phyloP scores from a whole-genome alignment of 2,888 invertebrate species.

The Pegoplata infirma region DNA sequence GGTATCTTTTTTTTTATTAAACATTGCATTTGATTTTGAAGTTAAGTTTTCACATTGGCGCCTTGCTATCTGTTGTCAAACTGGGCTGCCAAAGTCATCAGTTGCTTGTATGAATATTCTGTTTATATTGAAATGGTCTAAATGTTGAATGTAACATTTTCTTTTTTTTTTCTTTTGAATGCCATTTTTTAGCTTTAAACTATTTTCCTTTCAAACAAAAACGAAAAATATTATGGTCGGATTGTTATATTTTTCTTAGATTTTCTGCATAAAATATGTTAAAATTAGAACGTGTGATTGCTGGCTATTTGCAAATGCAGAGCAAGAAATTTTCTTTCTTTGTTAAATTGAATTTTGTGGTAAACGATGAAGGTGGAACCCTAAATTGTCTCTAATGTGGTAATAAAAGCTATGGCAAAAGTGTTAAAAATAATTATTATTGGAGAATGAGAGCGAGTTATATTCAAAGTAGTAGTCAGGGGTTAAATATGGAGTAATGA shows the following conservation, averaged over 20 bases:
- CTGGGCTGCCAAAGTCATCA: slow-evolving; percentile 35
- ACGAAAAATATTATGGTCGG: background rate
- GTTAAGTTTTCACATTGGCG: slow-evolving; percentile 30
- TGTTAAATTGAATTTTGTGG: slow-evolving; percentile 46
- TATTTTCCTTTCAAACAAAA: background rate
- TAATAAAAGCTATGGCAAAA: too few species aligned
- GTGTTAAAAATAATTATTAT: too few species aligned
- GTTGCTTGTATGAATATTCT: background rate
- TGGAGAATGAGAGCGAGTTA: too few species aligned
- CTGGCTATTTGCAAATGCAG: slow-evolving; percentile 6
- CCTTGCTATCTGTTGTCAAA: slow-evolving; percentile 39
- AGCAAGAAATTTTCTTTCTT: too few species aligned
- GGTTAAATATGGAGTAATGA: too few species aligned
- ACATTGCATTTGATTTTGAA: slow-evolving; percentile 4
- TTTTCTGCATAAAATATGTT: slow-evolving; percentile 38
- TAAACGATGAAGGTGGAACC: slow-evolving; percentile 22
- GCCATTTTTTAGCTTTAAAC: background rate
- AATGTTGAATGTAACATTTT: background rate
- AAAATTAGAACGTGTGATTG: slow-evolving; percentile 61
- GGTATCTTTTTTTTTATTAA: slow-evolving; percentile 12
- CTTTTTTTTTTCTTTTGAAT: background rate
- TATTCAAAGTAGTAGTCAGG: too few species aligned
- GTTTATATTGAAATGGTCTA: background rate
- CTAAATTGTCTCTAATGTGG: slow-evolving; percentile 21
- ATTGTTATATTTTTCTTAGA: background rate